phyloP scores from a whole-genome alignment of 2,888 invertebrate genomes.

The Dryococelus australis region DNA sequence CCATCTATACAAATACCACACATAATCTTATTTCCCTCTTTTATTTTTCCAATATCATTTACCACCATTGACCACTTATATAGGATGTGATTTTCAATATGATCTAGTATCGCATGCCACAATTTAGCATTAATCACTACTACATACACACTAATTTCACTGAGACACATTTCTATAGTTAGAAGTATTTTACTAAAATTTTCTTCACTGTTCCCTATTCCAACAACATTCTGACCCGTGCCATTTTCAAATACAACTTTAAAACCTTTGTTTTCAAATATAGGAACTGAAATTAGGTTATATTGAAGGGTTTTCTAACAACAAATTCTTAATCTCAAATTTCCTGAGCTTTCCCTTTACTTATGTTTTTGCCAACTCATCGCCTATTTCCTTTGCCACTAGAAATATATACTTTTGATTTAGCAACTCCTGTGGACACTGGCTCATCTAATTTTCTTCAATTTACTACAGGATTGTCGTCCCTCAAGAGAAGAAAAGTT shows the following conservation, averaged over 20 bases:
- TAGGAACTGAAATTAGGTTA: too few relatives aligned
- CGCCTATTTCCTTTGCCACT: too few relatives aligned
- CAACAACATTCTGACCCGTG: not conserved
- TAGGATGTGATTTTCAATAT: slow-evolving; percentile 9
- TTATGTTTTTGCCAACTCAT: too few relatives aligned
- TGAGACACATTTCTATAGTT: not conserved
- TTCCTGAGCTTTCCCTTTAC: too few relatives aligned
- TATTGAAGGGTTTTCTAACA: too few relatives aligned
- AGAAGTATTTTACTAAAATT: not conserved
- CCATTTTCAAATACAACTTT: not conserved
- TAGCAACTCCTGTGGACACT: too few relatives aligned
- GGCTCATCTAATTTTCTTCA: too few relatives aligned
- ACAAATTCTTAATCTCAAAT: too few relatives aligned
- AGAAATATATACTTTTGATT: too few relatives aligned
- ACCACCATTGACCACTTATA: not conserved
- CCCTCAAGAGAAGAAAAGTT: too few relatives aligned
- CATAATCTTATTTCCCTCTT: not conserved
- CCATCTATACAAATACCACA: not conserved
- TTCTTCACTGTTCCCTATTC: not conserved
- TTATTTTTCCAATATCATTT: not conserved
- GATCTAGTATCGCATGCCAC: not conserved
- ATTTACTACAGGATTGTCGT: too few relatives aligned
- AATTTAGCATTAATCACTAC: not conserved
- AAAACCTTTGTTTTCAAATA: too few relatives aligned
- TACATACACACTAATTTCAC: not conserved